phyloP scores from a whole-genome alignment of 2,797 vertebrate species.

The Myiotriccus ornatus region DNA sequence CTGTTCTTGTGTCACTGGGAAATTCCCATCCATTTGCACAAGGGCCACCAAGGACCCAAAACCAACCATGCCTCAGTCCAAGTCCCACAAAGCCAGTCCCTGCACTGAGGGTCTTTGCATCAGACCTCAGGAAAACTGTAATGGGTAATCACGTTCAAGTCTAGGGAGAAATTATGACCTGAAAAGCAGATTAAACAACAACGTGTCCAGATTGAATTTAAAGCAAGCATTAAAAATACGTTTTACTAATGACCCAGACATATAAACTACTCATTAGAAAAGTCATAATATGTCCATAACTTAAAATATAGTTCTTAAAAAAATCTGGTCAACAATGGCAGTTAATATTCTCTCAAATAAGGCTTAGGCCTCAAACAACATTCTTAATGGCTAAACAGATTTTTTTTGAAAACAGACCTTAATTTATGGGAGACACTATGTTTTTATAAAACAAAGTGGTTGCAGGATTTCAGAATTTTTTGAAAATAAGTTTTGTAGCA shows the following conservation, averaged over 20 bases:
- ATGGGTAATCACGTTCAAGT: neutral
- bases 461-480: neutral
- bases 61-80: neutral
- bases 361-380: neutral
- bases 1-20: neutral
- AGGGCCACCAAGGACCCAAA: neutral
- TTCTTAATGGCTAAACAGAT: neutral
- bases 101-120: neutral
- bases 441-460: neutral
- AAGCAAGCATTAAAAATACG: neutral
- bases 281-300: neutral
- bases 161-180: neutral
- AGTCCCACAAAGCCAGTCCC: neutral
- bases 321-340: neutral
- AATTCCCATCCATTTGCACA: neutral
- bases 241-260: neutral
- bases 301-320: constrained; percentile 27
- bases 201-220: neutral
- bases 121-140: neutral
- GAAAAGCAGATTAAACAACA: neutral
- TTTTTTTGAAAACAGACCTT: neutral
- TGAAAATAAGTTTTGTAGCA: neutral
- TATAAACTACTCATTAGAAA: neutral
- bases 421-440: neutral
- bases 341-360: neutral